Percentiles rank a stretch among this genome's conserved stretches.
Evolutionary conservation across 2,888 invertebrate species (phyloP).

Genomic region (Drosophila austrosaltans): DNA sequence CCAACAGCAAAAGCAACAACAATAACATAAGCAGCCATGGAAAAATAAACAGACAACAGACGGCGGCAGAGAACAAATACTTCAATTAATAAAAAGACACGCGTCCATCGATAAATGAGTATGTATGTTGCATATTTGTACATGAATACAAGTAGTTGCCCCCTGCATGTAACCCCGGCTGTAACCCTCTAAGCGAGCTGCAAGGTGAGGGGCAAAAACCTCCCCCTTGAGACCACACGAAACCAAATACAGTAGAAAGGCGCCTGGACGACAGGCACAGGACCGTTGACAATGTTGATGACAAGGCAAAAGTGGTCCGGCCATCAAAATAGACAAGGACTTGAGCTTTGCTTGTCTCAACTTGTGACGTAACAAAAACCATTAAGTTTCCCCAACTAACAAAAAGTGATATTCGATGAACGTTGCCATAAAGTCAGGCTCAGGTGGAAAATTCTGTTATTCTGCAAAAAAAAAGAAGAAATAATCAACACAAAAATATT

Average conservation of each 20-base stretch:
- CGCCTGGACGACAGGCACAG: slow-evolving; percentile 20
- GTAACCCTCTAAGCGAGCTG: slow-evolving; percentile 44
- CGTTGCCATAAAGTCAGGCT: too few species aligned
- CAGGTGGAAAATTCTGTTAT: too few species aligned
- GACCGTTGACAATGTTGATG: slow-evolving; percentile 21
- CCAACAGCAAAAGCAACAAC: slow-evolving; percentile 22
- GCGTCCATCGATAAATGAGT: slow-evolving; percentile 76
- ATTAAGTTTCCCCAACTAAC: slow-evolving; percentile 30
- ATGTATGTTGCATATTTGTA: slow-evolving; percentile 32
- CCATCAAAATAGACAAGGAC: slow-evolving; percentile 20
- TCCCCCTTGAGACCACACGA: slow-evolving; percentile 20
- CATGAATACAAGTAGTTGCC: slow-evolving; percentile 37
- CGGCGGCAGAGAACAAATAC: slow-evolving; percentile 68
- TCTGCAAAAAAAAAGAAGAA: too few species aligned
- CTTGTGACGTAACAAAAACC: slow-evolving; percentile 53
- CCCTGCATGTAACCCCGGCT: slow-evolving; percentile 21
- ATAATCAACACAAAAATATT: too few species aligned
- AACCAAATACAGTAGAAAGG: slow-evolving; percentile 52
- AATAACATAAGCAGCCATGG: slow-evolving; percentile 33
- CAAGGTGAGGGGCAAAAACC: slow-evolving; percentile 23
- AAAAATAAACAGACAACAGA: slow-evolving; percentile 57
- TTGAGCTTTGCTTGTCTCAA: slow-evolving; percentile 35
- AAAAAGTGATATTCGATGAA: neutral
- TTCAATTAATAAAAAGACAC: slow-evolving; percentile 79
- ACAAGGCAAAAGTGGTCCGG: slow-evolving; percentile 22